These are phyloP conservation scores for Medauroidea extradentata DNA, from an alignment of 1,140 invertebrate genomes.

Conservation along the genomic window DNA sequence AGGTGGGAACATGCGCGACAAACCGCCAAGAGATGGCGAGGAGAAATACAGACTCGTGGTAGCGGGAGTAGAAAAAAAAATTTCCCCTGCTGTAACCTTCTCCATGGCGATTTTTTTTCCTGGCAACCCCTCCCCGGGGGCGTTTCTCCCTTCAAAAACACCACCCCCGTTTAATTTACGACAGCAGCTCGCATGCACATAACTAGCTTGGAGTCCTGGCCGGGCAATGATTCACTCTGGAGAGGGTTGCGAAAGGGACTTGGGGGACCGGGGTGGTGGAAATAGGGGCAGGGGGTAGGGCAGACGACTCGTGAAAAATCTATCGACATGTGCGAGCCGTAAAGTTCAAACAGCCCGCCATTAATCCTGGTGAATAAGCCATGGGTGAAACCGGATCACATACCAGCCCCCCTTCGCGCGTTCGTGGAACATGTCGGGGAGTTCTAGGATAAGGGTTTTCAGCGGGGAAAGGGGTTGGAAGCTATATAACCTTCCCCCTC, in stretches of 20 bases:
- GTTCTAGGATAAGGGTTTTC: background rate
- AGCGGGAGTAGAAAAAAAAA: no score
- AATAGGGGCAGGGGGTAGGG: background rate
- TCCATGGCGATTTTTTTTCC: no score
- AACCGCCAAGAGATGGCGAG: no score
- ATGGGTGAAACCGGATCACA: slow-evolving; percentile 1
- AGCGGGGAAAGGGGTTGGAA: background rate
- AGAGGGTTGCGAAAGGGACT: background rate
- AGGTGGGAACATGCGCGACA: no score
- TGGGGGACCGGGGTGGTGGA: background rate
- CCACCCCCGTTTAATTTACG: slow-evolving; percentile 2
- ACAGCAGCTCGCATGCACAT: background rate
- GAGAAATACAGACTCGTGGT: no score
- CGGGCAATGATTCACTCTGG: slow-evolving; percentile 1
- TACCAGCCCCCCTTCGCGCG: no score
- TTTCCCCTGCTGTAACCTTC: no score
- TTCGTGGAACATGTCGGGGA: no score
- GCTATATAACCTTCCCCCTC: background rate
- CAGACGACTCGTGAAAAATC: slow-evolving; percentile 10
- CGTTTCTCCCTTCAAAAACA: no score
- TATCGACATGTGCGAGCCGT: slow-evolving; percentile 11
- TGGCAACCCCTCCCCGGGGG: no score
- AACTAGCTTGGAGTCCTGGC: background rate
- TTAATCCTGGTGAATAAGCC: slow-evolving; percentile 12
- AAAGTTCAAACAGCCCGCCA: slow-evolving; percentile 10